These are phyloP conservation scores for Zosterops borbonicus DNA, from an alignment of 2,113 vertebrate genomes.

Conservation along the genomic window DNA sequence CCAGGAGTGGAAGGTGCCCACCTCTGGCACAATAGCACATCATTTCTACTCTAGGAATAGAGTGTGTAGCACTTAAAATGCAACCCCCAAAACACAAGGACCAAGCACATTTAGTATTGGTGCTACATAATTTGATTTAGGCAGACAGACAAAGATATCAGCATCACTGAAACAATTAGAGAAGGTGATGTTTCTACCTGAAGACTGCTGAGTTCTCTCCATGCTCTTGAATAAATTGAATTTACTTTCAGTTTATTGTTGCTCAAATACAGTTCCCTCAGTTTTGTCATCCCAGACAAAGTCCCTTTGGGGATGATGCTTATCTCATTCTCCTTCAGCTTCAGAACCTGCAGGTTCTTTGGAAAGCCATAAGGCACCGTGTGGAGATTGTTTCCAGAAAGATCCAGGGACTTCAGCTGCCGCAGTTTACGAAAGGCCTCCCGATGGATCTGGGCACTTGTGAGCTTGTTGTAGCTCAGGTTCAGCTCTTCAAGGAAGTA, in stretches of 20 bases:
- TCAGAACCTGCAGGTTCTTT: constrained; percentile 86
- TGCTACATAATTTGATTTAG: not conserved
- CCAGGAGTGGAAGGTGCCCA: not conserved
- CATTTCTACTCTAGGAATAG: not conserved
- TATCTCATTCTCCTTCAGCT: constrained; percentile 90
- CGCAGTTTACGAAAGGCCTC: constrained; percentile 95
- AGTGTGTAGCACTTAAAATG: not conserved
- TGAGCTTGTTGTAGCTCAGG: constrained; percentile 96
- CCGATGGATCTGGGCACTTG: constrained; percentile 82
- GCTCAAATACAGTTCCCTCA: constrained; percentile 87
- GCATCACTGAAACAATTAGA: not conserved
- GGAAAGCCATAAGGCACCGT: constrained; percentile 85
- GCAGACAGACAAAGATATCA: not conserved
- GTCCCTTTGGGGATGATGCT: constrained; percentile 81
- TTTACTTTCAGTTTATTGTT: constrained; percentile 87
- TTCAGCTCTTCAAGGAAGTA: constrained; percentile 94
- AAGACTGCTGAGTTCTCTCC: constrained; percentile 86
- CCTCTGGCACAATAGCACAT: not conserved
- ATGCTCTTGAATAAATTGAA: constrained; percentile 87
- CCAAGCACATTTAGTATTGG: not conserved
- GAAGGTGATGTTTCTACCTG: constrained; percentile 75
- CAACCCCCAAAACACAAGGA: not conserved
- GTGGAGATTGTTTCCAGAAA: constrained; percentile 89
- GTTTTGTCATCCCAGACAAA: constrained; percentile 86
- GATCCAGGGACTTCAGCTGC: constrained; percentile 85